Conservation (phyloP, 2,888 invertebrate genomes). For the Biston betularia region DNA sequence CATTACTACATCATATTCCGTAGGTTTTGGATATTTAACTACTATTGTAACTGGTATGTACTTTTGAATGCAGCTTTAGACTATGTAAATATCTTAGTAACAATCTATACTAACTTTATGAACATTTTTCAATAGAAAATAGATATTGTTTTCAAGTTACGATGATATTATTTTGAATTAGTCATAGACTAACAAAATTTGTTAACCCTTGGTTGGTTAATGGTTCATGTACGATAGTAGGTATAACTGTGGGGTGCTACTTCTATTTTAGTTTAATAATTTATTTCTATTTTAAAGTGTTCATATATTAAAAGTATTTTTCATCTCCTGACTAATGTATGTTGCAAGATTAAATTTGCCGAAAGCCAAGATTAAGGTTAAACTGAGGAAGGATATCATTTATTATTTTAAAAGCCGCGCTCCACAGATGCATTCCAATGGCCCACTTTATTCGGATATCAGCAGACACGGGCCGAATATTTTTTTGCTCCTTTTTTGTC, state of each 20-base stretch:
- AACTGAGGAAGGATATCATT: constrained; percentile 25
- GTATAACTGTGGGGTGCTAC: too few relatives aligned
- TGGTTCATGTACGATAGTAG: too few relatives aligned
- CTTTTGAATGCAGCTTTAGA: neutral
- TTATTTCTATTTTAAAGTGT: neutral
- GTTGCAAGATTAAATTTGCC: constrained; percentile 12
- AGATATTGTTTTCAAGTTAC: neutral
- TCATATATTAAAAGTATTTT: too few relatives aligned
- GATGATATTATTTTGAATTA: too few relatives aligned
- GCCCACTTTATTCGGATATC: constrained; percentile 43
- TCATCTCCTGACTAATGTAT: neutral
- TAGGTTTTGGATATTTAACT: constrained; percentile 15
- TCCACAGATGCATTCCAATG: constrained; percentile 45
- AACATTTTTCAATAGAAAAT: neutral
- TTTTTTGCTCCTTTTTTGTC: constrained; percentile 45
- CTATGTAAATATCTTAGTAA: neutral
- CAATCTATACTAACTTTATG: neutral
- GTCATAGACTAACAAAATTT: too few relatives aligned
- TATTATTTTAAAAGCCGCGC: constrained; percentile 19
- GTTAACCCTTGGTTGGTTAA: too few relatives aligned
- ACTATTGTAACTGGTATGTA: constrained; percentile 13
- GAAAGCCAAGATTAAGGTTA: constrained; percentile 26
- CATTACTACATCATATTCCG: constrained; percentile 22
- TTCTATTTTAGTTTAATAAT: too few relatives aligned
- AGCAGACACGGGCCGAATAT: constrained; percentile 43